Percentiles rank a stretch among this genome's conserved stretches.
Evolutionary conservation across 2,888 invertebrate species (phyloP).

Genomic region (Artemia sinica): DNA sequence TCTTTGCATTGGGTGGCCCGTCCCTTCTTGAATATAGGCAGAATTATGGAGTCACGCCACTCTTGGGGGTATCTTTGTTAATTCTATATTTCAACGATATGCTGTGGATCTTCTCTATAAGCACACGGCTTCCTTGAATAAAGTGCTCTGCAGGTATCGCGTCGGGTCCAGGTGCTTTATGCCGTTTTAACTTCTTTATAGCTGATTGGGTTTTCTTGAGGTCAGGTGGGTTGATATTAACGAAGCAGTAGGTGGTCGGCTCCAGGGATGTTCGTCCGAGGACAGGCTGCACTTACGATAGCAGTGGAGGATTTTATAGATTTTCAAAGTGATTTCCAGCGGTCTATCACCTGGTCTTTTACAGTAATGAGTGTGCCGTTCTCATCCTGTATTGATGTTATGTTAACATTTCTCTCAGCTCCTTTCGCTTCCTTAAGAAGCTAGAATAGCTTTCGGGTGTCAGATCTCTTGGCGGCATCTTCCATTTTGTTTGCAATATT

Average conservation of each 20-base stretch:
- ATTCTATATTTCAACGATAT: background rate
- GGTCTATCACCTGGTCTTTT: slow-evolving; percentile 1
- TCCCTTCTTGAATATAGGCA: too few relatives aligned
- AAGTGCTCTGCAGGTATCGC: slow-evolving; percentile 2
- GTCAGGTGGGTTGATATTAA: slow-evolving; percentile 3
- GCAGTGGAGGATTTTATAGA: too few relatives aligned
- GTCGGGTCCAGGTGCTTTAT: background rate
- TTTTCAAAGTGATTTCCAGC: too few relatives aligned
- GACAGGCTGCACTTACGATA: too few relatives aligned
- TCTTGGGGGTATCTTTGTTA: background rate
- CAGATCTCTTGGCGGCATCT: background rate
- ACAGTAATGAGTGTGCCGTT: slow-evolving; percentile 1
- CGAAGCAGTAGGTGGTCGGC: background rate
- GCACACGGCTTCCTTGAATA: background rate
- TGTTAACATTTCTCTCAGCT: slow-evolving; percentile 1
- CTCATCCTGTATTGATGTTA: background rate
- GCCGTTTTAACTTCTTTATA: slow-evolving; percentile 2
- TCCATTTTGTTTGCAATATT: background rate
- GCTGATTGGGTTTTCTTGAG: background rate
- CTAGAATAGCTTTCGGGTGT: background rate
- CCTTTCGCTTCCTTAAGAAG: background rate
- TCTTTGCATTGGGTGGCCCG: too few relatives aligned
- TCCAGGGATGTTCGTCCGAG: too few relatives aligned
- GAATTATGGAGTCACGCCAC: background rate
- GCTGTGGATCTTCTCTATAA: background rate